Percentiles rank a stretch among this genome's conserved stretches.
Conservation (phyloP, 2,113 vertebrate species). For the Cathartes aura region DNA sequence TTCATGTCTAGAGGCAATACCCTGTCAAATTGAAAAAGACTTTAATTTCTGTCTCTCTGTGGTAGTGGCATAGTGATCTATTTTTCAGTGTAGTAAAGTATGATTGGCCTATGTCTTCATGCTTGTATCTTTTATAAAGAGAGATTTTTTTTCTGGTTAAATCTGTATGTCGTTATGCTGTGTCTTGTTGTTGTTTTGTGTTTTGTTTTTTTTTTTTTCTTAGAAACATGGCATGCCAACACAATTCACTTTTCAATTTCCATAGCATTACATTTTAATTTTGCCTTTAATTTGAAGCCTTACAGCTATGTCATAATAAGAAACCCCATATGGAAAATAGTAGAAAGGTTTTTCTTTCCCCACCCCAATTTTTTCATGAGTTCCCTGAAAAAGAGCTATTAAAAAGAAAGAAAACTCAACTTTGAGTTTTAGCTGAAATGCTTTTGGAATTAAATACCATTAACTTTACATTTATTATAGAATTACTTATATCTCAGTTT, state of each 20-base stretch:
- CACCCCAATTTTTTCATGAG: accelerated
- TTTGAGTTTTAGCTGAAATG: background rate
- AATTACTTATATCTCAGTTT: background rate
- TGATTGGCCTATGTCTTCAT: background rate
- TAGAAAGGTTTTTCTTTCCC: background rate
- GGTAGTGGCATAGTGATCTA: background rate
- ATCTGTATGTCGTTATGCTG: background rate
- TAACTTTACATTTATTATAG: background rate
- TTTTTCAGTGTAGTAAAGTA: background rate
- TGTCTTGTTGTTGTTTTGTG: background rate
- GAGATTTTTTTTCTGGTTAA: background rate
- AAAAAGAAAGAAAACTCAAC: background rate
- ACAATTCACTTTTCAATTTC: background rate
- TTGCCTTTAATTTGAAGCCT: background rate
- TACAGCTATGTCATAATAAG: background rate
- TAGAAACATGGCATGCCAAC: background rate
- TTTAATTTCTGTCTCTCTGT: background rate
- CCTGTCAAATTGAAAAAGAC: background rate
- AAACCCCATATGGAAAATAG: background rate
- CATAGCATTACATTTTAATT: background rate
- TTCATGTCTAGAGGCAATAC: background rate
- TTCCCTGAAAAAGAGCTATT: background rate
- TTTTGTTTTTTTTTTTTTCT: too few relatives aligned
- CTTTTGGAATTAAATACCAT: background rate
- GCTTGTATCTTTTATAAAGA: background rate